A percentile compares a stretch with the other conserved stretches of the same genome.
phyloP scores from a whole-genome alignment of 2,888 invertebrate genomes.

The Aricia artaxerxes region DNA sequence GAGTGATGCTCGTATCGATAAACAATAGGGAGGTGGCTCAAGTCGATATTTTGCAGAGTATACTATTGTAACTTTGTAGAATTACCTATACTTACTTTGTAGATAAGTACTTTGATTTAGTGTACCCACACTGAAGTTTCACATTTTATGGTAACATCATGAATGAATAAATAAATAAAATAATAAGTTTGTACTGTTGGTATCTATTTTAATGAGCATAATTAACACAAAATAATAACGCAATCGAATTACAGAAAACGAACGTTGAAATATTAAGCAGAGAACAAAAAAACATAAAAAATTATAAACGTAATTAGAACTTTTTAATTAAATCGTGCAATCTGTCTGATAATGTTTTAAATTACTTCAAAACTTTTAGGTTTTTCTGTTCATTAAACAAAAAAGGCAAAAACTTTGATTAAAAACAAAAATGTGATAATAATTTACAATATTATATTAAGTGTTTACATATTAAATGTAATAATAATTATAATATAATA shows the following conservation, averaged over 20 bases:
- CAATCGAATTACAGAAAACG: too few species aligned
- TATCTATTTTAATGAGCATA: too few species aligned
- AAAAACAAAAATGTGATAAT: not conserved
- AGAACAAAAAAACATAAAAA: not conserved
- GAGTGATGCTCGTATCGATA: constrained; percentile 54
- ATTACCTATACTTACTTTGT: too few species aligned
- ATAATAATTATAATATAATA: too few species aligned
- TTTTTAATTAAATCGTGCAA: not conserved
- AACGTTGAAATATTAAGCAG: too few species aligned
- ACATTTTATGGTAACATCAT: not conserved
- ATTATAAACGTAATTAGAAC: not conserved
- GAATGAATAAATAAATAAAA: not conserved
- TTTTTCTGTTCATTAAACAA: not conserved
- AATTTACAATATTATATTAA: not conserved
- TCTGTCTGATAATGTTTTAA: too few species aligned
- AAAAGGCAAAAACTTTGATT: not conserved
- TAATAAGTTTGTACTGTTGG: too few species aligned
- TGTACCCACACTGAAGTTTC: not conserved
- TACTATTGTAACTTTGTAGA: not conserved
- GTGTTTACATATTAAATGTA: too few species aligned
- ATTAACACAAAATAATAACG: too few species aligned
- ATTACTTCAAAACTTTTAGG: not conserved
- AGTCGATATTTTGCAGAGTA: constrained; percentile 46
- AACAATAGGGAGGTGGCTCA: not conserved
- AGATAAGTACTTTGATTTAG: not conserved